Evolutionary conservation across 2,797 vertebrate species (phyloP), one percentile per base, ranked within the genome.

Genomic region (Gouania willdenowi): DNA sequence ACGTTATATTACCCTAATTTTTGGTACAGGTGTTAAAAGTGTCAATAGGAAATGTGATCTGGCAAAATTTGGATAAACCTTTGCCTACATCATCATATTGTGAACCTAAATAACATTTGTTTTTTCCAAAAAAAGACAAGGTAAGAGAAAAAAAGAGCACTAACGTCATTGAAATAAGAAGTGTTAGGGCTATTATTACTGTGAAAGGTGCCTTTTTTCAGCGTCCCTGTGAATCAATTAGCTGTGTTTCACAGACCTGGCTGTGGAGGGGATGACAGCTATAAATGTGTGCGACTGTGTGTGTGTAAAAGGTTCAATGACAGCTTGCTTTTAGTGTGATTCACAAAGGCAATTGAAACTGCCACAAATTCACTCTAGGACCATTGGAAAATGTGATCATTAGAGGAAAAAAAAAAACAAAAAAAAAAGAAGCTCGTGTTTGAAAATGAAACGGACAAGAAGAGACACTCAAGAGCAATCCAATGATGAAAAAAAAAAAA

Each of bases 391-490:
- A 64, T 57, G 38, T 2, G 46, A 75, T 67, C 56, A 50, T 58
- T 56, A 51, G 41, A 39, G 44, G 30, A 77, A 71, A 75, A 62
- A 61, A 75, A 85, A 71, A 37, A 44, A 30, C 77, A 71, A 75
- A 62, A 61, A 75, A 85, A 71, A 58, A 57, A 46, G 57, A 46
- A 63, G 59, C 38, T 56, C 52, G 65, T n/a, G n/a, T n/a, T n/a
- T n/a, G 46, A 41, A 77, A 68, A 55, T 50, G 55, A 77, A 58
- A 52, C 27, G 26, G 45, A 55, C 50, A 38, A 70, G 42, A 65
- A 53, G 55, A 70, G 27, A 66, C 27, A 61, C 70, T 60, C 59
- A 48, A 34, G 46, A 62, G 39, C 43, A 47, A 51, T 68, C 52
- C n/a, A n/a, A n/a, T n/a, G n/a, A n/a, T n/a, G n/a, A n/a, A n/a